Evolutionary conservation across 2,797 vertebrate genomes (phyloP), one percentile per base, ranked within the genome.

Genomic region (Streptopelia turtur): DNA sequence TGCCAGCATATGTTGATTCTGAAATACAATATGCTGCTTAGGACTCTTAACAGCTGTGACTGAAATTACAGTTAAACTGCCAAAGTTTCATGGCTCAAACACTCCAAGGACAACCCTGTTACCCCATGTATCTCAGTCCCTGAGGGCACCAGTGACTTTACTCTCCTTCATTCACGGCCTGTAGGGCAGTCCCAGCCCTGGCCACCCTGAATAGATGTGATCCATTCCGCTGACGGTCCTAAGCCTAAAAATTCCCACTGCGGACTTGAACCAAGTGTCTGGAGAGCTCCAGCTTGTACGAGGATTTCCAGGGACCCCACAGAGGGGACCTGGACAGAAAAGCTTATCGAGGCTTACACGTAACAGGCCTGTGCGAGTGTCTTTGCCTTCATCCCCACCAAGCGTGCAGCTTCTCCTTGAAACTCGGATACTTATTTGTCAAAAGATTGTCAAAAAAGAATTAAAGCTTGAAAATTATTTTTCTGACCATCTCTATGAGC

Each of bases 1-100:
- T 87, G 50, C 43, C 92, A 91, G 79, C 87, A 82, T 88, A 90
- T 86, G 80, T 86, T 93, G 77, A 72, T 89, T 93, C 69, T 72
- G 96, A 93, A 95, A 94, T 85, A 93, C 85, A 93, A 61, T 50
- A 68, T 88, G 90, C 55, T 91, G 22, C 85, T 90, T 72, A 60
- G 90, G 50, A 86, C 43, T 88, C 74, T 66, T 66, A 41, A 66
- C 79, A 96, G 83, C 92, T 93, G 66, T 14, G 76, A 18, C 70
- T 84, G 82, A 83, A 91, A 70, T 68, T 31, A 25, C 61, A 87
- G 55, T 47, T n/a, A 31, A 90, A 88, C 17, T 65, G 60, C 39
- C 35, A 45, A 66, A 68, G 49, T 61, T 64, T 71, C 60, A 16
- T 31, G 45, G 68, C 57, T 85, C 50, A 15, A 18, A 56, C 5